Percentiles rank a stretch among this genome's conserved stretches.
Conservation (phyloP, 1,140 invertebrate genomes). For the Sesamia nonagrioides region DNA sequence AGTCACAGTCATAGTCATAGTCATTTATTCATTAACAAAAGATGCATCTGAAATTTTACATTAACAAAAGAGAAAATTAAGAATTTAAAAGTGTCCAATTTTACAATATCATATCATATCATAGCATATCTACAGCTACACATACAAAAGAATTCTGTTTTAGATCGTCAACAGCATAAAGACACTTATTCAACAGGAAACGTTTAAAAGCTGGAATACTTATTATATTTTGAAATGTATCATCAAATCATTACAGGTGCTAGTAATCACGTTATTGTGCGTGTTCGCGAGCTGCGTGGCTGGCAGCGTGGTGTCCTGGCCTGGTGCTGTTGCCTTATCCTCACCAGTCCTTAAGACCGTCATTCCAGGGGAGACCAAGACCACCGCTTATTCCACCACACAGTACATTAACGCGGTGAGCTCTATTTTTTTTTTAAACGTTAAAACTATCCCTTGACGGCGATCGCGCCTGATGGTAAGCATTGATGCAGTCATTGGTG, state of each 20-base stretch:
- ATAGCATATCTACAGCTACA: too few relatives aligned
- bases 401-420: constrained; percentile 79
- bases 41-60: too few relatives aligned
- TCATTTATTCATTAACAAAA: too few relatives aligned
- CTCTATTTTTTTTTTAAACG: background rate
- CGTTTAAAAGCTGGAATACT: background rate
- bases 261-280: constrained; percentile 63
- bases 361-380: constrained; percentile 67
- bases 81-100: too few relatives aligned
- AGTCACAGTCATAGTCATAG: too few relatives aligned
- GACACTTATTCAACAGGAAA: too few relatives aligned
- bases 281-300: constrained; percentile 58
- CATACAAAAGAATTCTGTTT: background rate
- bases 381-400: constrained; percentile 73
- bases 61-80: too few relatives aligned
- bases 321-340: constrained; percentile 61
- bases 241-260: constrained; percentile 56
- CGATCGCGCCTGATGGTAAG: too few relatives aligned
- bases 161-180: too few relatives aligned
- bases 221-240: background rate
- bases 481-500: too few relatives aligned
- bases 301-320: constrained; percentile 68
- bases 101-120: too few relatives aligned
- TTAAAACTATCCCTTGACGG: too few relatives aligned
- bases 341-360: constrained; percentile 58